phyloP scores from a whole-genome alignment of 2,888 invertebrate species.

The Brassicogethes aeneus region DNA sequence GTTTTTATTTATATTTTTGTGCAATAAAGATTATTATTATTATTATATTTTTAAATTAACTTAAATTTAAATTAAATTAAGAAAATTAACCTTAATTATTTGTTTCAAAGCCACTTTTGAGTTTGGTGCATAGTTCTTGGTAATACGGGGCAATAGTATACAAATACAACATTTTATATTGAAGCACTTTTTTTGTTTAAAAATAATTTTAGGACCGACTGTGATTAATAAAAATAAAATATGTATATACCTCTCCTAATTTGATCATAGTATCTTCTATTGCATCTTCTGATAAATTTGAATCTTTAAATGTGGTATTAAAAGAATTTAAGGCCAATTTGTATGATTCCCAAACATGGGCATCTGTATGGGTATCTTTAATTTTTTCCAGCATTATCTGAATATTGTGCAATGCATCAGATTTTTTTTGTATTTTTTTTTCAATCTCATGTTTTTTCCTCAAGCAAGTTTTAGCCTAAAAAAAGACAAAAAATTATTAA shows the following conservation, averaged over 20 bases:
- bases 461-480: conserved; percentile 52
- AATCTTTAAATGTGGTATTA: conserved; percentile 53
- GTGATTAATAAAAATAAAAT: too few species aligned
- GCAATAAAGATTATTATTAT: too few species aligned
- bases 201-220: too few species aligned
- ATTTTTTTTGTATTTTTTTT: conserved; percentile 46
- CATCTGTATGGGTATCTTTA: conserved; percentile 49
- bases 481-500: conserved; percentile 10
- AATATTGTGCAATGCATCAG: conserved; percentile 49
- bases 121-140: too few species aligned
- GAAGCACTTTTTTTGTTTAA: too few species aligned
- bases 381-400: conserved; percentile 50
- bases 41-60: too few species aligned
- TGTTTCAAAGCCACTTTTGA: too few species aligned
- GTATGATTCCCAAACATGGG: conserved; percentile 49
- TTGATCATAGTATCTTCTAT: conserved; percentile 66
- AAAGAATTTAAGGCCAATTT: conserved; percentile 61
- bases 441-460: conserved; percentile 53
- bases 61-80: too few species aligned
- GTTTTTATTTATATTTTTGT: too few species aligned
- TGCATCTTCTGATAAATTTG: conserved; percentile 57
- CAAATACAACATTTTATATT: too few species aligned
- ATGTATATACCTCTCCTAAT: conserved; percentile 63
- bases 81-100: too few species aligned
- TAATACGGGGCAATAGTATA: too few species aligned